Conservation (phyloP, 2,888 invertebrate genomes). For the Agriopis aurantiaria region DNA sequence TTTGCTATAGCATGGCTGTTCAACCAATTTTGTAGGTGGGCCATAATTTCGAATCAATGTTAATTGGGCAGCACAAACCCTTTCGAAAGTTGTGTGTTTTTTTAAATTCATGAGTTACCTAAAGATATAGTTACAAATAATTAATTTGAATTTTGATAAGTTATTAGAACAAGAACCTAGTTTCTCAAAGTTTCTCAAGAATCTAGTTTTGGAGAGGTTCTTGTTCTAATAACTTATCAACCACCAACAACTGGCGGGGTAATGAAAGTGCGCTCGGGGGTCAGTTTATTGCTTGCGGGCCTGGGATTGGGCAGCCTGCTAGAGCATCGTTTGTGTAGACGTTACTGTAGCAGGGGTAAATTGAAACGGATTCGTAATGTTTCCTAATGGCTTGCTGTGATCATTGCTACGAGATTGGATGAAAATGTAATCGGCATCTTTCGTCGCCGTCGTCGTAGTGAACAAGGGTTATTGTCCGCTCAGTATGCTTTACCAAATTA, state of each 20-base stretch:
- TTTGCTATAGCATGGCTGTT: background rate
- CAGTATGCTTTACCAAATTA: conserved; percentile 3
- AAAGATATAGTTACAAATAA: background rate
- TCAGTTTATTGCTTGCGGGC: background rate
- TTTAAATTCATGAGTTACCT: too few species aligned
- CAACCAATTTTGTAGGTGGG: background rate
- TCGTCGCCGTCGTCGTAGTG: background rate
- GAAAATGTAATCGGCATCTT: conserved; percentile 18
- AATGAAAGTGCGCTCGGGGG: background rate
- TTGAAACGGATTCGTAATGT: conserved; percentile 27
- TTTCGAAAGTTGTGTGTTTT: too few species aligned
- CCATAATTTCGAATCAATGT: background rate
- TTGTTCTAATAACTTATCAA: background rate
- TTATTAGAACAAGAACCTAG: too few species aligned
- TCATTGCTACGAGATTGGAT: conserved; percentile 27
- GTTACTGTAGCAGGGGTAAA: conserved; percentile 21
- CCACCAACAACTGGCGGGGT: too few species aligned
- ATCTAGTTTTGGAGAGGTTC: background rate
- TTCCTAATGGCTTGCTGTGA: conserved; percentile 20
- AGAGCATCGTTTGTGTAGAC: conserved; percentile 9
- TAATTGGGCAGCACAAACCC: background rate
- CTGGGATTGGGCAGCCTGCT: conserved; percentile 1
- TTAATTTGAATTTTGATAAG: too few species aligned
- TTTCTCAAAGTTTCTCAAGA: too few species aligned
- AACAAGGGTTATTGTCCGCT: conserved; percentile 8